phyloP scores from a whole-genome alignment of 2,113 vertebrate species.

The Hydrochoerus hydrochaeris region DNA sequence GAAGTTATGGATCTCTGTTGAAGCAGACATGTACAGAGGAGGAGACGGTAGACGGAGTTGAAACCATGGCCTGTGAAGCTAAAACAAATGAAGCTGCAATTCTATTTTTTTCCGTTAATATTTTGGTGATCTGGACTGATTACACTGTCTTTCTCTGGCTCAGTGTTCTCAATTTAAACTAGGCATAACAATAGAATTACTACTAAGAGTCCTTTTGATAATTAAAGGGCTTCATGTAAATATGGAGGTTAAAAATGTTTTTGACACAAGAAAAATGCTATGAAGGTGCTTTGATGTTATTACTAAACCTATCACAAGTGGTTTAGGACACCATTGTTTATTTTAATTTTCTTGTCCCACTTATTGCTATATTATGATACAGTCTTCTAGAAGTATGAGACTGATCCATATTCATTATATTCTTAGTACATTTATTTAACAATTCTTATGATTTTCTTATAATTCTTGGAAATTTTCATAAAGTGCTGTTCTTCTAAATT shows the following conservation, averaged over 20 bases:
- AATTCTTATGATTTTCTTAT: not conserved
- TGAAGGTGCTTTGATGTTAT: not conserved
- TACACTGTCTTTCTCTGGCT: not conserved
- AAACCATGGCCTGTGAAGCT: not conserved
- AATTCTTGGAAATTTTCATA: not conserved
- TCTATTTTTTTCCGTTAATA: not conserved
- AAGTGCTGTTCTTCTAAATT: not conserved
- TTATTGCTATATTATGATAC: not conserved
- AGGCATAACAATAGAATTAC: not conserved
- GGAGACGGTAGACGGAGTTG: not conserved
- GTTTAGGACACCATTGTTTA: not conserved
- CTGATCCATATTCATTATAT: not conserved
- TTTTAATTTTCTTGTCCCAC: not conserved
- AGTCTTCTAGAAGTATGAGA: not conserved
- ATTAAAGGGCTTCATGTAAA: not conserved
- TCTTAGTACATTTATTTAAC: not conserved
- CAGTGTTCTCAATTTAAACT: not conserved
- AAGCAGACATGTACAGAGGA: not conserved
- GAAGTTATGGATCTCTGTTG: not conserved
- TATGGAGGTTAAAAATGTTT: not conserved
- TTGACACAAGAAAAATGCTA: not conserved
- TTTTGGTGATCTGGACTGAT: not conserved
- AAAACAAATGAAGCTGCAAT: not conserved
- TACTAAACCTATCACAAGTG: not conserved
- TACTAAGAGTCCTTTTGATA: not conserved